Conservation (phyloP, 2,888 invertebrate genomes). For the Pterostichus madidus region DNA sequence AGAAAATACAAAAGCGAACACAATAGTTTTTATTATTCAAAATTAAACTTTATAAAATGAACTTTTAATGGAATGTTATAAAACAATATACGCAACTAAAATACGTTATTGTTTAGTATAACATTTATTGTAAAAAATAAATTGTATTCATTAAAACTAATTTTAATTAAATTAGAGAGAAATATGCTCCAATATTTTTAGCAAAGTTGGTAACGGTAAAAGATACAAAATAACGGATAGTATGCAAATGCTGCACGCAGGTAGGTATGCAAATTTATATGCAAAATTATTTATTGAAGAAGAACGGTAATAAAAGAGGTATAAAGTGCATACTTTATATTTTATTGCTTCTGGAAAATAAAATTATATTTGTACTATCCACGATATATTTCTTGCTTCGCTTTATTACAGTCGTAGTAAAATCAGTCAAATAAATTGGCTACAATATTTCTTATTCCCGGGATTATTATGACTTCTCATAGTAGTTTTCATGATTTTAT, state of each 20-base stretch:
- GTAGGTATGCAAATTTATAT: conserved; percentile 51
- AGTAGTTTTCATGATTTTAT: background rate
- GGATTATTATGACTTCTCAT: background rate
- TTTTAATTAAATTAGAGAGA: background rate
- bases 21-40: conserved; percentile 4
- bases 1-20: background rate
- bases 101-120: too few species aligned
- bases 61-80: conserved; percentile 25
- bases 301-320: conserved; percentile 48
- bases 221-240: conserved; percentile 14
- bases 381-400: conserved; percentile 42
- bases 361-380: conserved; percentile 54
- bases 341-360: conserved; percentile 52
- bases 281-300: conserved; percentile 56
- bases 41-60: conserved; percentile 10
- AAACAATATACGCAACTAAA: background rate
- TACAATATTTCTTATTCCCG: conserved; percentile 28
- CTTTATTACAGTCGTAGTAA: conserved; percentile 28
- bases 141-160: background rate
- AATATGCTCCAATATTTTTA: background rate
- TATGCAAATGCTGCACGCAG: conserved; percentile 40
- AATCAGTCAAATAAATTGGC: conserved; percentile 46
- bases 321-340: conserved; percentile 54
- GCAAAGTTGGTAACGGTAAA: conserved; percentile 9
- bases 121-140: too few species aligned